A percentile compares a stretch with the other conserved stretches of the same genome.
Evolutionary conservation across 2,888 invertebrate genomes (phyloP).

Genomic region (Eumacrocentrus americanus): DNA sequence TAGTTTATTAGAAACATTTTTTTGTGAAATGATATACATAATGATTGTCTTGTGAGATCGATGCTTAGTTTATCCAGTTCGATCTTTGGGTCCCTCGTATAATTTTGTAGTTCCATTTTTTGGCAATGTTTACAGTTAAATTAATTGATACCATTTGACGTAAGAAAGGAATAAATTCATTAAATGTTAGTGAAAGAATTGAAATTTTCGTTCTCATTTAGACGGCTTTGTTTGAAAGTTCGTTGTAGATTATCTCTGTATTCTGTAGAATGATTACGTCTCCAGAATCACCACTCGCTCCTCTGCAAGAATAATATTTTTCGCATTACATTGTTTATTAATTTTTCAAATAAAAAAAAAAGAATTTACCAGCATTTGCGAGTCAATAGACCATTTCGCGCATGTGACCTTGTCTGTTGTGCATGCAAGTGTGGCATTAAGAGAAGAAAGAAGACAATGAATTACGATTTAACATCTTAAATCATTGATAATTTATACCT

Average conservation of each 20-base stretch:
- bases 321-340: neutral
- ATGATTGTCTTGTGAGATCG: neutral
- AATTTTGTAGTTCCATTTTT: no score
- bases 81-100: neutral
- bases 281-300: no score
- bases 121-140: no score
- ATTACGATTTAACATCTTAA: no score
- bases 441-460: neutral
- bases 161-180: no score
- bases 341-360: conserved; percentile 17
- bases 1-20: no score
- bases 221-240: conserved; percentile 57
- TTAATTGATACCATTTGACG: no score
- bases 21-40: no score
- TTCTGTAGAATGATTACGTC: no score
- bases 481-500: conserved; percentile 48
- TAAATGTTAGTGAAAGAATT: no score
- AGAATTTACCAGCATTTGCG: neutral
- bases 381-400: neutral
- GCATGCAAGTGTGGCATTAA: neutral
- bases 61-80: no score
- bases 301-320: neutral
- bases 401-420: conserved; percentile 12
- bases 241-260: conserved; percentile 56
- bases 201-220: no score